These are phyloP conservation scores for Actinia equina DNA, from an alignment of 64 coral and sea anemone genomes.

Conservation along the genomic window DNA sequence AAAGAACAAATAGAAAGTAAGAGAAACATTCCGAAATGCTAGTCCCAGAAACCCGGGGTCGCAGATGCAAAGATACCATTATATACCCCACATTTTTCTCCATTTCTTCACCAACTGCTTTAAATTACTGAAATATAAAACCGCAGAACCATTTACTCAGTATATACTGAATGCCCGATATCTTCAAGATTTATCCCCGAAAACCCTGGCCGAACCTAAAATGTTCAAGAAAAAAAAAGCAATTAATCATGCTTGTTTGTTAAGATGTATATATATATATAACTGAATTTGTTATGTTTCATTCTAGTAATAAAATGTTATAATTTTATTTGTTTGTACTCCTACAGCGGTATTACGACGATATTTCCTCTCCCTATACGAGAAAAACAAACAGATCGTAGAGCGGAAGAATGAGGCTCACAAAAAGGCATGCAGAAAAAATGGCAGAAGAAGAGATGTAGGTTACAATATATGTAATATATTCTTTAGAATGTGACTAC, in stretches of 20 bases:
- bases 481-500: too few relatives aligned
- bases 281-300: too few relatives aligned
- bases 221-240: too few relatives aligned
- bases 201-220: background rate
- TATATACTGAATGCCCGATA: background rate
- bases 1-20: background rate
- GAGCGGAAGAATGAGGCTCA: background rate
- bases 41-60: too few relatives aligned
- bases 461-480: background rate
- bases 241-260: background rate
- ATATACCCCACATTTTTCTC: background rate
- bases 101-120: background rate
- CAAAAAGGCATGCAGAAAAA: conserved; percentile 3
- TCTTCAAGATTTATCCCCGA: background rate
- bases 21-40: background rate
- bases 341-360: background rate
- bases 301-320: background rate
- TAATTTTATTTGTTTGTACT: background rate
- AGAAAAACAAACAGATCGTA: background rate
- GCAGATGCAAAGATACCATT: background rate
- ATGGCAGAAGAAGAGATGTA: background rate
- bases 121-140: background rate
- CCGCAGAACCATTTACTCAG: background rate
- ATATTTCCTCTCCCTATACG: conserved; percentile 1
- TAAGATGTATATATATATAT: background rate